Conservation (phyloP, 2,888 invertebrate species). For the Spilosoma lubricipeda region DNA sequence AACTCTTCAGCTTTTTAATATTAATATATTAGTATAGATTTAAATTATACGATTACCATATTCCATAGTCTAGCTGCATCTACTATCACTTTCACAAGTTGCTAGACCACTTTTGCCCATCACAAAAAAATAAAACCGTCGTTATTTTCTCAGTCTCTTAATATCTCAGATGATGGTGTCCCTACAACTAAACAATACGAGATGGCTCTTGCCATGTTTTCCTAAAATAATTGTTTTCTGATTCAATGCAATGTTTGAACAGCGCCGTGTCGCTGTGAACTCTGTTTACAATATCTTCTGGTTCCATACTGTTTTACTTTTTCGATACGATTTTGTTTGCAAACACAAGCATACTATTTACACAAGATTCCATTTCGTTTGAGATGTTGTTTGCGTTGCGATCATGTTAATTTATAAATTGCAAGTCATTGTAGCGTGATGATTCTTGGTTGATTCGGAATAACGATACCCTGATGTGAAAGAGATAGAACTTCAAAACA, state of each 20-base stretch:
- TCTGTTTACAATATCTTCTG: conserved; percentile 48
- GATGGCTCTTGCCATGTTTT: conserved; percentile 47
- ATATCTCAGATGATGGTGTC: conserved; percentile 3
- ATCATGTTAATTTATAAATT: conserved; percentile 20
- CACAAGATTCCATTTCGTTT: conserved; percentile 38
- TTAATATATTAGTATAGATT: too few relatives aligned
- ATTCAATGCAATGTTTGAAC: conserved; percentile 60
- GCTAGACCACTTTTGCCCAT: too few relatives aligned
- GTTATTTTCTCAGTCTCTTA: neutral
- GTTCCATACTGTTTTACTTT: conserved; percentile 42
- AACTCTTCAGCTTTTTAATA: too few relatives aligned
- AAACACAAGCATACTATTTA: conserved; percentile 37
- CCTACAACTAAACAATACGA: conserved; percentile 33
- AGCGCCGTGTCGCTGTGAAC: conserved; percentile 36
- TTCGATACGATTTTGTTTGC: conserved; percentile 41
- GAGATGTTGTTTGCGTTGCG: conserved; percentile 18
- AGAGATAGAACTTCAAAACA: too few relatives aligned
- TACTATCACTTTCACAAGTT: too few relatives aligned
- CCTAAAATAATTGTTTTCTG: conserved; percentile 64
- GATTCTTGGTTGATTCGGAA: too few relatives aligned
- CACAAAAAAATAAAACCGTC: neutral
- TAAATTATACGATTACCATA: too few relatives aligned
- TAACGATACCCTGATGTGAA: too few relatives aligned
- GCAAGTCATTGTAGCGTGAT: too few relatives aligned
- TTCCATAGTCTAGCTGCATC: too few relatives aligned